Base-by-base conservation (phyloP, 2,113 vertebrate genomes). In the Orcinus orca region DNA sequence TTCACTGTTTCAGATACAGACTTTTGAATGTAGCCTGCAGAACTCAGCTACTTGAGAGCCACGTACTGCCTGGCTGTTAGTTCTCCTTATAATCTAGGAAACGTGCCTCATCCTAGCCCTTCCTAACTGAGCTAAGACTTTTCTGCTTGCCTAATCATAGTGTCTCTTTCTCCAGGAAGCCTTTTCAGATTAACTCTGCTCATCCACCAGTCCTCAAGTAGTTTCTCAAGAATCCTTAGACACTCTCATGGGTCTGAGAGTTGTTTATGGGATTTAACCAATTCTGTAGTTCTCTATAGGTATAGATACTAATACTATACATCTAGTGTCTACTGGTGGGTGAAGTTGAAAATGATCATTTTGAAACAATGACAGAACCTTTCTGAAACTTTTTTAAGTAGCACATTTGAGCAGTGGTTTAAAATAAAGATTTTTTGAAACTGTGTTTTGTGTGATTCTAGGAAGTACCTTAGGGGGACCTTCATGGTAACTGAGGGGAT, bases 341-440 rank as follows among this genome's bases (percentile, higher is more conserved):
- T 93, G 50, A 74, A 92, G 68, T 93, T 83, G 84, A 80, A 95
- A 79, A 80, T 55, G 21, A 65, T 71, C 44, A 73, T 63, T 91
- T 88, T 86, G 65, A 74, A 88, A 82, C 47, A 38, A 63, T 63
- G 23, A 53, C 90, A 88, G 31, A 93, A 88, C 25, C 55, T 96
- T 93, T 79, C 80, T 85, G 86, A 96, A 89, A 89, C 33, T 90
- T 70, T 63, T 77, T 82, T 12, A 53, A 70, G 17, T 21, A 68
- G 67, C 58, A 88, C 25, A 68, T 82, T 92, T 88, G 90, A 88
- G 67, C 70, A 84, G 62, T 6, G 5, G 29, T 85, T 71, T 85
- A 65, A 68, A 86, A 41, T n/a, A 44, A 36, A 62, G 47, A 17
- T 70, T 96, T 93, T 83, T 83, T 8, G 93, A 74, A 76, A 67